These are phyloP conservation scores for Dicycla oo DNA, from an alignment of 2,888 invertebrate species.

Conservation along the genomic window DNA sequence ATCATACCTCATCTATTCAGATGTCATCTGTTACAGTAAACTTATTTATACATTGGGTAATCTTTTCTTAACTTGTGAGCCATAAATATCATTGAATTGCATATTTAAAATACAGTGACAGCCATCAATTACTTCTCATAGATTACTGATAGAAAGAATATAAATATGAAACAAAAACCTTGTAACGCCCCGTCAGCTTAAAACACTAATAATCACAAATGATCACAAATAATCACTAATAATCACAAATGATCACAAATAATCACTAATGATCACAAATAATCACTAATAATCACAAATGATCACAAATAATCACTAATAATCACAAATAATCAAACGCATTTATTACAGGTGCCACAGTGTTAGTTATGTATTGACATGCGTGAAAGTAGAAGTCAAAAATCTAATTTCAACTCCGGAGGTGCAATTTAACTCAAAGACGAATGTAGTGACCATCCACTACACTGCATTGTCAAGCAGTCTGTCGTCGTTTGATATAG, in stretches of 20 bases:
- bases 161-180: background rate
- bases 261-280: no score
- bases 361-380: conserved; percentile 45
- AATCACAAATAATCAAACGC: background rate
- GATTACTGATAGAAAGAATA: background rate
- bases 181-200: background rate
- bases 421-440: conserved; percentile 12
- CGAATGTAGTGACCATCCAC: conserved; percentile 22
- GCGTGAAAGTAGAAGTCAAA: conserved; percentile 39
- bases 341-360: conserved; percentile 43
- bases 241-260: no score
- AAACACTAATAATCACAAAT: background rate
- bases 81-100: no score
- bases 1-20: no score
- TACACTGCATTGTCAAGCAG: conserved; percentile 35
- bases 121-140: no score
- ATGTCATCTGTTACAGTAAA: no score
- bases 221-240: background rate
- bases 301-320: no score
- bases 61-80: no score
- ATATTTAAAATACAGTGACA: no score
- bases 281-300: no score
- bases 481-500: conserved; percentile 22
- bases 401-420: conserved; percentile 38
- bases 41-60: no score